Conservation (phyloP, 2,113 vertebrate genomes). For the Plestiodon gilberti region DNA sequence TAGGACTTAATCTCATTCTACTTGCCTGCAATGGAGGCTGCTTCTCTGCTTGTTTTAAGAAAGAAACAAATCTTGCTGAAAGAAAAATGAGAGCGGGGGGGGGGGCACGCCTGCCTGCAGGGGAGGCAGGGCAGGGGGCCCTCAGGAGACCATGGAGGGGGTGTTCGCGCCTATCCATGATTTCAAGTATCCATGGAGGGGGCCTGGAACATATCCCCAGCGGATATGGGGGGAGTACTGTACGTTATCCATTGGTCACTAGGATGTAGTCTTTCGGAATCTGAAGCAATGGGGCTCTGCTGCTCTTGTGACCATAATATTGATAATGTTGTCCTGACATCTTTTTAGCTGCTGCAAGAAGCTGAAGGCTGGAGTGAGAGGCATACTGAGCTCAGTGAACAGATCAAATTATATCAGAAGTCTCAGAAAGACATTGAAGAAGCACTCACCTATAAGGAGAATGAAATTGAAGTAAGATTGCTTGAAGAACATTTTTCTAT, state of each 20-base stretch:
- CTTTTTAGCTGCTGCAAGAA: slow-evolving; percentile 82
- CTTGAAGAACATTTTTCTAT: not conserved
- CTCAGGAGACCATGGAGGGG: no score
- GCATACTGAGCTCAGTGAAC: slow-evolving; percentile 85
- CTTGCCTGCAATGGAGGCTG: no score
- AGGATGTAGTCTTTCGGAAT: slow-evolving; percentile 16
- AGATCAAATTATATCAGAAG: slow-evolving; percentile 88
- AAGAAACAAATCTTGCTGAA: no score
- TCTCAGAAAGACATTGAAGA: slow-evolving; percentile 90
- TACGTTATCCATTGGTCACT: not conserved
- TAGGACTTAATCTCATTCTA: no score
- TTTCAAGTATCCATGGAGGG: no score
- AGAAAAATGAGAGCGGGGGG: no score
- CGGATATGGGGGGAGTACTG: no score
- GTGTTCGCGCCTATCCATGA: no score
- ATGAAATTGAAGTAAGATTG: slow-evolving; percentile 87
- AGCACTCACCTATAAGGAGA: slow-evolving; percentile 88
- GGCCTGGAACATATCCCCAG: no score
- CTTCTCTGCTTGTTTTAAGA: no score
- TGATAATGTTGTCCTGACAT: slow-evolving; percentile 32
- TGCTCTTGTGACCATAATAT: slow-evolving; percentile 15
- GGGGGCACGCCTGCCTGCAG: no score
- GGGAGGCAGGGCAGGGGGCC: no score
- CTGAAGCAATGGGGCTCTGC: slow-evolving; percentile 11
- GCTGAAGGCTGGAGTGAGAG: slow-evolving; percentile 88